These are phyloP conservation scores for Stegodyphus mimosarum DNA, from an alignment of 1,140 invertebrate genomes.

Conservation along the genomic window DNA sequence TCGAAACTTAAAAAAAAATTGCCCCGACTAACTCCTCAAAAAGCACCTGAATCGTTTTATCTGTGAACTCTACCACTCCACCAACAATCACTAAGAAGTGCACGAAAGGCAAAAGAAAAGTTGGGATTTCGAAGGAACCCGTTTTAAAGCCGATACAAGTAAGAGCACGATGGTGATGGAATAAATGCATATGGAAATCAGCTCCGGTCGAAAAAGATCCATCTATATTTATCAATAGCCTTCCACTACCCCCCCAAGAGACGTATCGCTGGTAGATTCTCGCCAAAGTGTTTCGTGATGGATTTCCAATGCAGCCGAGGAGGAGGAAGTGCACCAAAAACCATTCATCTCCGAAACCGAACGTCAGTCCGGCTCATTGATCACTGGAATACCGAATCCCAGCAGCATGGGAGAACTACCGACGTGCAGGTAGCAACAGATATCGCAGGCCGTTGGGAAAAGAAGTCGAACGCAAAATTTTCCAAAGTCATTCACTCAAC, in stretches of 20 bases:
- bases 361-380: constrained; percentile 40
- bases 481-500: too few species aligned
- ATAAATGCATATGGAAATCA: constrained; percentile 51
- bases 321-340: neutral
- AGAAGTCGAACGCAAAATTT: too few species aligned
- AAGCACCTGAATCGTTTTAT: too few species aligned
- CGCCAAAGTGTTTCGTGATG: constrained; percentile 42
- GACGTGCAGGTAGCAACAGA: too few species aligned
- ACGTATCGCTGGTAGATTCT: constrained; percentile 12
- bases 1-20: too few species aligned
- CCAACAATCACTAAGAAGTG: too few species aligned
- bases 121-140: too few species aligned
- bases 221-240: constrained; percentile 48
- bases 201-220: neutral
- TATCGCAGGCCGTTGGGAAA: too few species aligned
- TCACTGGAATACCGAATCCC: constrained; percentile 6
- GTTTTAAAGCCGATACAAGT: constrained; percentile 28
- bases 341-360: constrained; percentile 30
- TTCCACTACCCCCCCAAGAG: neutral
- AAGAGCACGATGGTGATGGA: constrained; percentile 14
- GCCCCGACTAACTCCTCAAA: too few species aligned
- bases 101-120: too few species aligned
- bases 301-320: constrained; percentile 30
- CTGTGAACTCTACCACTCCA: too few species aligned
- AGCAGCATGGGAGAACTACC: neutral